phyloP scores from a whole-genome alignment of 2,888 invertebrate species.

The Ctena decussata region DNA sequence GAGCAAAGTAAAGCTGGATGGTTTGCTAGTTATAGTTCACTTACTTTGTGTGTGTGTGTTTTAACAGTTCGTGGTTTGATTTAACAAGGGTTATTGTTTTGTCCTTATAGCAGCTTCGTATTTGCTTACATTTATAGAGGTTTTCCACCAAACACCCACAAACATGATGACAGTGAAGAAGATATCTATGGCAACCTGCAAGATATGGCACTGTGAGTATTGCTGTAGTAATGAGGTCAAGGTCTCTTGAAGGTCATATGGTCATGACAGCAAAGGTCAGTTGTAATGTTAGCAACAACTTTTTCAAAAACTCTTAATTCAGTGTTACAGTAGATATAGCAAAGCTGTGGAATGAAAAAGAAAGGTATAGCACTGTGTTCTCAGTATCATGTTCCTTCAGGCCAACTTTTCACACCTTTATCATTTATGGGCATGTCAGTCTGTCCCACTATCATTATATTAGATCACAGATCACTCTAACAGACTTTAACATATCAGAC shows the following conservation, averaged over 20 bases:
- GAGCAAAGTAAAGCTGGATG: background rate
- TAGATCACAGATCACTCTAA: too few relatives aligned
- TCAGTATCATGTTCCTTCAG: too few relatives aligned
- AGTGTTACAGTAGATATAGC: too few relatives aligned
- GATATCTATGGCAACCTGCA: constrained; percentile 87
- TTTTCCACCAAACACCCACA: constrained; percentile 78
- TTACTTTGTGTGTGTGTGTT: background rate
- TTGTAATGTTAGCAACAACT: too few relatives aligned
- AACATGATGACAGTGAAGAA: constrained; percentile 79
- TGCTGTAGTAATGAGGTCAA: background rate
- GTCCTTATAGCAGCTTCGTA: constrained; percentile 1
- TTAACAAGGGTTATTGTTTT: constrained; percentile 16
- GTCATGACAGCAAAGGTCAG: background rate
- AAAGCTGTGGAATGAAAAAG: too few relatives aligned
- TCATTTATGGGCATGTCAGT: too few relatives aligned
- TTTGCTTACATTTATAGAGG: constrained; percentile 73
- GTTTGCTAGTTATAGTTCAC: background rate
- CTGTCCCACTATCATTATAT: too few relatives aligned
- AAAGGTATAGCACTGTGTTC: too few relatives aligned
- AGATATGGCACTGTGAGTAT: constrained; percentile 85
- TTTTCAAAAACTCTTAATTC: too few relatives aligned
- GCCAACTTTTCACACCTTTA: too few relatives aligned
- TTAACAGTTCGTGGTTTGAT: background rate
- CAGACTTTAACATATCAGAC: too few relatives aligned
- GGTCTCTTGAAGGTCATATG: background rate